Conservation (phyloP, 2,113 vertebrate genomes). For the Myrmecophaga tridactyla region DNA sequence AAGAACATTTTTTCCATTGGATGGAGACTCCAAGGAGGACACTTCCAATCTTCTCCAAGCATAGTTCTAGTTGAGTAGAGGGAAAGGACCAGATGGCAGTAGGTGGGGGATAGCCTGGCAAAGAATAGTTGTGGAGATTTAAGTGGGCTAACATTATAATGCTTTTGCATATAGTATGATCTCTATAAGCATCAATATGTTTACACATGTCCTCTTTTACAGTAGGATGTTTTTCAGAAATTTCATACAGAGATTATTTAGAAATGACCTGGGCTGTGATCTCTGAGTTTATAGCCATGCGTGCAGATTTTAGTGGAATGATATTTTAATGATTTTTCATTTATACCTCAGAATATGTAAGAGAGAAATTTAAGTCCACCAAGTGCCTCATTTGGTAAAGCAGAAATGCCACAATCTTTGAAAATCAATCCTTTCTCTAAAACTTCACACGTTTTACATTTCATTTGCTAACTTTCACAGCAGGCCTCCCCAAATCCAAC, state of each 20-base stretch:
- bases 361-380: slow-evolving; percentile 57
- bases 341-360: slow-evolving; percentile 32
- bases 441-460: slow-evolving; percentile 73
- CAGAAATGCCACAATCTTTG: slow-evolving; percentile 70
- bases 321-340: slow-evolving; percentile 44
- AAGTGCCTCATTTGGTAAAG: slow-evolving; percentile 71
- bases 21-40: background rate
- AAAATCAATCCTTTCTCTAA: slow-evolving; percentile 54
- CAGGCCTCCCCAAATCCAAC: slow-evolving; percentile 55
- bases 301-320: slow-evolving; percentile 45
- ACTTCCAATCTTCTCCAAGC: background rate
- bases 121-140: background rate
- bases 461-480: slow-evolving; percentile 75
- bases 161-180: background rate
- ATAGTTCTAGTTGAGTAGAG: background rate
- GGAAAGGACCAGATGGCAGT: background rate
- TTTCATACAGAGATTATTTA: background rate
- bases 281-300: slow-evolving; percentile 4
- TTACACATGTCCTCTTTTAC: background rate
- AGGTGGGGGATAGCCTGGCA: background rate
- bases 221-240: background rate
- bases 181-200: background rate
- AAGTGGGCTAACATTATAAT: background rate
- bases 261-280: slow-evolving; percentile 36
- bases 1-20: background rate